Evolutionary conservation across 2,797 vertebrate genomes (phyloP).

Genomic region (Acomys russatus): DNA sequence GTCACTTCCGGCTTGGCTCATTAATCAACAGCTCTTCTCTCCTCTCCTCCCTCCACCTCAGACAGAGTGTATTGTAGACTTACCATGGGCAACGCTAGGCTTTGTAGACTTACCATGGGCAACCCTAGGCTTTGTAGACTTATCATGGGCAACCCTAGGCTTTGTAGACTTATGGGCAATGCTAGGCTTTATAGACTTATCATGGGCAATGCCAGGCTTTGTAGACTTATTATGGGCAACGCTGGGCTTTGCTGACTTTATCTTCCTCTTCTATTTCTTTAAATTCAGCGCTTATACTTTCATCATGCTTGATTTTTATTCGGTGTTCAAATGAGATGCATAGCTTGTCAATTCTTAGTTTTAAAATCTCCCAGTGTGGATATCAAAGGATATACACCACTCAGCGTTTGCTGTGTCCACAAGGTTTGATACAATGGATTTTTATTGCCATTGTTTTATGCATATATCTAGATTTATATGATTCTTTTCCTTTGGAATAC

Average conservation of each 20-base stretch:
- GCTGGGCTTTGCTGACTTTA: background rate
- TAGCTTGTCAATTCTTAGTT: background rate
- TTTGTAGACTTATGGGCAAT: too few relatives aligned
- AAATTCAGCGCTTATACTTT: background rate
- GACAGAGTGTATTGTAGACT: background rate
- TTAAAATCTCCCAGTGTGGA: background rate
- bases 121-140: too few relatives aligned
- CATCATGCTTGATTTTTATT: background rate
- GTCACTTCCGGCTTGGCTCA: background rate
- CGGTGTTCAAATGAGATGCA: background rate
- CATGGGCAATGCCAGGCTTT: too few relatives aligned
- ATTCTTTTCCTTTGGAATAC: background rate
- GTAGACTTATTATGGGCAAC: too few relatives aligned
- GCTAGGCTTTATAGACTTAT: too few relatives aligned
- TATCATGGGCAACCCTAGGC: too few relatives aligned
- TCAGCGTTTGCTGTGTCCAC: background rate
- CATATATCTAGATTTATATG: background rate
- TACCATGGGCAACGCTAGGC: background rate
- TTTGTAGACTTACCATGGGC: background rate
- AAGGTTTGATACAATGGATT: background rate
- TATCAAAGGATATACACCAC: background rate
- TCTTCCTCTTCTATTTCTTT: conserved; percentile 57
- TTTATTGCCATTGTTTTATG: conserved; percentile 32
- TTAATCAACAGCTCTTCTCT: background rate
- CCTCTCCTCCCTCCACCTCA: background rate